Evolutionary conservation across 2,797 vertebrate species (phyloP), one percentile per base, ranked within the genome.

Genomic region (Argentina silus): DNA sequence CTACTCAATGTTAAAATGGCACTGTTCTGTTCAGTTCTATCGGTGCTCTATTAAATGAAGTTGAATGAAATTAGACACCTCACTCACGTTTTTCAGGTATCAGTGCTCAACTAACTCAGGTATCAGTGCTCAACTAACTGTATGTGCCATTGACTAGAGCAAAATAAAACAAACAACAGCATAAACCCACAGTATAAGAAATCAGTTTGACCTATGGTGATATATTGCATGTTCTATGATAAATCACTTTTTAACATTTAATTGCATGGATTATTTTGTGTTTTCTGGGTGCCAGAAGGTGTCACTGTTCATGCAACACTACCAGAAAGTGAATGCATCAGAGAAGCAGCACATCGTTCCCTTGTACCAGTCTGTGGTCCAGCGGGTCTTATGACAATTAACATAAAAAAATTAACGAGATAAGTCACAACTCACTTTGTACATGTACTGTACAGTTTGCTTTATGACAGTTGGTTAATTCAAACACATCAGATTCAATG

Each of bases 231-330:
- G 1, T 15, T 51, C 50, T n/a, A 51, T 51, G 12, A 51, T 51
- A 14, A 51, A 51, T 59, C 0, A 27, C 9, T 23, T 60, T 11
- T 27, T 48, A 72, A 72, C 48, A 69, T 74, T 56, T 64, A 48
- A 61, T 79, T 77, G 0, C 61, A 72, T 0, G 19, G 10, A 60
- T 53, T 70, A n/a, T 44, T 47, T 65, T 55, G 67, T 43, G 74
- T 84, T 86, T 77, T 60, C 57, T 73, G 44, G 73, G 61, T 66
- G 70, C 91, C 92, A 93, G 92, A 89, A 91, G 92, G 88, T 91
- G 92, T 92, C 92, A 92, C 91, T 93, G 90, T 93, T 92, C 80
- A 90, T 87, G 86, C 87, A 91, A 91, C 80, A 76, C 84, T 67
- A 72, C 27, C 69, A 73, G 51, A 64, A 53, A 3, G 5, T 45